Conservation (phyloP, 2,797 vertebrate species). For the Avahi laniger region DNA sequence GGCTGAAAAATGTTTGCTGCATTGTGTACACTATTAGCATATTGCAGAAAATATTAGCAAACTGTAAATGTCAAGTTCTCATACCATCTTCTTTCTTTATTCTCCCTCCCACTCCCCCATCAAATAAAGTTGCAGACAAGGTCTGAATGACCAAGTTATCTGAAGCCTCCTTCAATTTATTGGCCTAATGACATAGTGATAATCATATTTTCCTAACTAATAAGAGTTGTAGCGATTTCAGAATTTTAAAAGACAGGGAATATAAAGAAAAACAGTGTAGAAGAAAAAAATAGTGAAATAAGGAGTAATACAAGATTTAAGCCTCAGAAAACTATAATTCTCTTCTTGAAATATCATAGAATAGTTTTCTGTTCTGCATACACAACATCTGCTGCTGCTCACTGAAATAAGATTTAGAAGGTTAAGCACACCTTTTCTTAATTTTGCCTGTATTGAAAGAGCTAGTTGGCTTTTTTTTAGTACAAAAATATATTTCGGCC, state of each 20-base stretch:
- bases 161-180: background rate
- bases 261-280: background rate
- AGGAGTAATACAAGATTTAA: background rate
- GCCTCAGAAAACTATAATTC: background rate
- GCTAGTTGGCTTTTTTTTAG: background rate
- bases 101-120: background rate
- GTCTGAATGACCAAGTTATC: background rate
- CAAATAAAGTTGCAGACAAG: background rate
- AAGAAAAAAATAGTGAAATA: slow-evolving; percentile 17
- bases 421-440: background rate
- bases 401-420: background rate
- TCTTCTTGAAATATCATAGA: background rate
- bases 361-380: background rate
- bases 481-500: background rate
- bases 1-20: background rate
- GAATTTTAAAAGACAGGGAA: background rate
- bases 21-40: background rate
- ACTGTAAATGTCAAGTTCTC: slow-evolving; percentile 4
- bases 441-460: background rate
- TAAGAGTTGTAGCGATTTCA: background rate
- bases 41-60: background rate
- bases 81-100: background rate
- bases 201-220: slow-evolving; percentile 32
- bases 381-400: background rate
- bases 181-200: background rate